phyloP scores from a whole-genome alignment of 2,797 vertebrate genomes.

The Siniperca obscura region DNA sequence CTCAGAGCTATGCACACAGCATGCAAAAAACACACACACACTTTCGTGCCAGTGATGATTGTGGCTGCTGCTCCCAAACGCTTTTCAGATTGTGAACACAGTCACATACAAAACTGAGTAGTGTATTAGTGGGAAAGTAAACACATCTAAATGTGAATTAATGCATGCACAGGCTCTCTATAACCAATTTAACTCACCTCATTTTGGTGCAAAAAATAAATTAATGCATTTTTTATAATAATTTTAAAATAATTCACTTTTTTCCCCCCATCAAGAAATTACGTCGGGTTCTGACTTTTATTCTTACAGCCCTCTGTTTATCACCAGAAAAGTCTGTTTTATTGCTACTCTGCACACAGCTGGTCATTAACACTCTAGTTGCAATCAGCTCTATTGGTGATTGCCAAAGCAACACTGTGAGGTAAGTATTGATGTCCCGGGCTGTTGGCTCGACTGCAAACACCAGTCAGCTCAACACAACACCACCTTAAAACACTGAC shows the following conservation, averaged over 20 bases:
- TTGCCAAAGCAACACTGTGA: constrained; percentile 35
- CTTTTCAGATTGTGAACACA: constrained; percentile 29
- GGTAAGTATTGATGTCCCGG: constrained; percentile 34
- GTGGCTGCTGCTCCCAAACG: constrained; percentile 28
- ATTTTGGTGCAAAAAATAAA: not conserved
- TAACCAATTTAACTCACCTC: constrained; percentile 15
- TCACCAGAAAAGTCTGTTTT: constrained; percentile 49
- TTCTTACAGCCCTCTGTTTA: constrained; percentile 16
- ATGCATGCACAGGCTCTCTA: not conserved
- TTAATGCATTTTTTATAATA: too few species aligned
- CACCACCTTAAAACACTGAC: not conserved
- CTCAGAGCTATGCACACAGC: constrained; percentile 38
- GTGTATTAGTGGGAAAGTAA: constrained; percentile 28
- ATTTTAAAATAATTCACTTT: too few species aligned
- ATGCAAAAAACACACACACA: constrained; percentile 47
- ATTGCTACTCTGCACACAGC: constrained; percentile 47
- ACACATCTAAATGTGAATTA: constrained; percentile 33
- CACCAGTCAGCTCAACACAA: constrained; percentile 15
- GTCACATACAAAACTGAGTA: not conserved
- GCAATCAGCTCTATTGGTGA: constrained; percentile 63
- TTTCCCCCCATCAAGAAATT: not conserved
- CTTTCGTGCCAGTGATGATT: constrained; percentile 23
- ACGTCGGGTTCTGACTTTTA: constrained; percentile 13
- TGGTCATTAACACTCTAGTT: constrained; percentile 43
- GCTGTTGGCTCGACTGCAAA: constrained; percentile 36